phyloP scores from a whole-genome alignment of 2,888 invertebrate species.

The Cryptus armator region DNA sequence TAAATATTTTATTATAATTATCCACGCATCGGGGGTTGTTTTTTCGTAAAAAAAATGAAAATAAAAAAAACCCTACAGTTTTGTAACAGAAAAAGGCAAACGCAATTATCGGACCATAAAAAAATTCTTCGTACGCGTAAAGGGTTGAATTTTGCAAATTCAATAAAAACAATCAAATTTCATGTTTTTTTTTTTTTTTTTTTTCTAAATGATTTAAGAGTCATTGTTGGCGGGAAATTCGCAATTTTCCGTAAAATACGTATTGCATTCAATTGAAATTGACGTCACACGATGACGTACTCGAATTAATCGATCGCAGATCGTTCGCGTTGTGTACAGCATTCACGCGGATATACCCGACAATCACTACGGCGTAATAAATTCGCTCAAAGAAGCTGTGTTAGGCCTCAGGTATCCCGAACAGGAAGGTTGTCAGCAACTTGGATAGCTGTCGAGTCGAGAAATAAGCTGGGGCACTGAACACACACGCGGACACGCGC shows the following conservation, averaged over 20 bases:
- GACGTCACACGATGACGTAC: constrained; percentile 2
- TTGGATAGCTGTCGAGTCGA: constrained; percentile 5
- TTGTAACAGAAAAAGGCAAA: too few relatives aligned
- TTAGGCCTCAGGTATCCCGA: constrained; percentile 5
- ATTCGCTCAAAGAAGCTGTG: constrained; percentile 75
- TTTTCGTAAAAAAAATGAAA: too few relatives aligned
- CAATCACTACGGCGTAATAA: constrained; percentile 73
- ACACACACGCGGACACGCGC: background rate
- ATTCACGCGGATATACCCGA: constrained; percentile 41
- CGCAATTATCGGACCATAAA: too few relatives aligned
- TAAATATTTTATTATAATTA: too few relatives aligned
- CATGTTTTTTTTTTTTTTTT: too few relatives aligned
- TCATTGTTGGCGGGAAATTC: background rate
- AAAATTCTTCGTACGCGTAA: too few relatives aligned
- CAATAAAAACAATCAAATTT: too few relatives aligned
- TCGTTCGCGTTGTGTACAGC: constrained; percentile 25
- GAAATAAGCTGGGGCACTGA: background rate
- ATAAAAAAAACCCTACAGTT: too few relatives aligned
- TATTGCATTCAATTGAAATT: background rate
- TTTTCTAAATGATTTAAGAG: too few relatives aligned
- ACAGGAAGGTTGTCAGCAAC: constrained; percentile 12
- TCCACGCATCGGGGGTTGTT: too few relatives aligned
- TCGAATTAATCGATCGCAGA: constrained; percentile 53
- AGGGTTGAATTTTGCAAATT: too few relatives aligned
- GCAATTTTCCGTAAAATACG: background rate